Evolutionary conservation across 2,797 vertebrate genomes (phyloP).

Genomic region (Rhincodon typus): DNA sequence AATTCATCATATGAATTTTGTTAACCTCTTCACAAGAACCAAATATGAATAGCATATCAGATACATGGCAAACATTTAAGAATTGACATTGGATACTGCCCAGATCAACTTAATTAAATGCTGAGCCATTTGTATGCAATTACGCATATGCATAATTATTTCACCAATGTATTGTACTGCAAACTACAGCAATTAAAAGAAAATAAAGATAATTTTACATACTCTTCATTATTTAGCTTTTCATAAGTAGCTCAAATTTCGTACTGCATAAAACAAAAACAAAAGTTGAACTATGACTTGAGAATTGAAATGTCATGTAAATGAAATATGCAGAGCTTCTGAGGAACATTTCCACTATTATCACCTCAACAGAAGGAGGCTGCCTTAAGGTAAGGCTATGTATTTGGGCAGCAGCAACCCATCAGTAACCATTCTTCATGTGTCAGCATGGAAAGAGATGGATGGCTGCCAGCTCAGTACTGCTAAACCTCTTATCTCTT

Average conservation of each 20-base stretch:
- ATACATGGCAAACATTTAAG: not conserved
- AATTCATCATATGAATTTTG: not conserved
- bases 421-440: not conserved
- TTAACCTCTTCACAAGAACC: conserved; percentile 11
- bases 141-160: not conserved
- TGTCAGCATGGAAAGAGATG: not conserved
- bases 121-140: not conserved
- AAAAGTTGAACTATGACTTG: not conserved
- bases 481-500: not conserved
- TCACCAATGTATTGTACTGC: not conserved
- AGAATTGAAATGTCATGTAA: not conserved
- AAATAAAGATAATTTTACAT: not conserved
- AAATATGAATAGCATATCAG: not conserved
- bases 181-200: not conserved
- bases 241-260: not conserved
- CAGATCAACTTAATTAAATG: not conserved
- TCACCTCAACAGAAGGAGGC: not conserved
- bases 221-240: not conserved
- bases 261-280: not conserved
- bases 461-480: not conserved
- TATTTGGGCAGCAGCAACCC: not conserved
- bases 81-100: not conserved
- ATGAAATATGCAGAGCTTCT: not conserved
- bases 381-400: not conserved
- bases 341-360: too few species aligned